phyloP scores from a whole-genome alignment of 2,888 invertebrate species.

The Dusona sp. region DNA sequence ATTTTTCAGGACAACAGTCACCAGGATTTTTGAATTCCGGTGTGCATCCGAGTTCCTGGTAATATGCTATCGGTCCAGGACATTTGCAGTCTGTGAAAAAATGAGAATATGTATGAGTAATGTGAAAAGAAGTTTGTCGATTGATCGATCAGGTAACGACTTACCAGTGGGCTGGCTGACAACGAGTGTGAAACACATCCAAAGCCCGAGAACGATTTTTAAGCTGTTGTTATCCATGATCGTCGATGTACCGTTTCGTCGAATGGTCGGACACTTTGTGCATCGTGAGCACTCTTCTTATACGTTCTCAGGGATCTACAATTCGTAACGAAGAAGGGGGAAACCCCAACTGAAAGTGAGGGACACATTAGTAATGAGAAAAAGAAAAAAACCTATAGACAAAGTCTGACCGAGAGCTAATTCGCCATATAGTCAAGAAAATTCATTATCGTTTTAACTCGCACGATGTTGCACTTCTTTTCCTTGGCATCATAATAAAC shows the following conservation, averaged over 20 bases:
- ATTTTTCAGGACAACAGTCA: constrained; percentile 76
- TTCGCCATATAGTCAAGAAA: constrained; percentile 11
- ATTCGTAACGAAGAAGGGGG: constrained; percentile 52
- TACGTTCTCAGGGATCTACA: constrained; percentile 42
- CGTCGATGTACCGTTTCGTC: constrained; percentile 48
- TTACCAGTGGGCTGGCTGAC: constrained; percentile 42
- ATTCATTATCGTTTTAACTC: constrained; percentile 37
- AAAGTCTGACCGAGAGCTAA: background rate
- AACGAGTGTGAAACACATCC: constrained; percentile 31
- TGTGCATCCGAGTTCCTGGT: constrained; percentile 74
- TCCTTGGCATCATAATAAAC: background rate
- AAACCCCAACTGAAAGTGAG: constrained; percentile 20
- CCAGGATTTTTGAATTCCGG: constrained; percentile 73
- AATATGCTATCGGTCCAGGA: constrained; percentile 75
- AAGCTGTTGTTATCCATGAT: constrained; percentile 44
- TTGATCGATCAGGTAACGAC: background rate
- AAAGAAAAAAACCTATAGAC: background rate
- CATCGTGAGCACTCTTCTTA: constrained; percentile 46
- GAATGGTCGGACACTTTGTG: constrained; percentile 16
- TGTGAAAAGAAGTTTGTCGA: background rate
- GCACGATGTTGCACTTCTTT: background rate
- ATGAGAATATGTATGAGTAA: background rate
- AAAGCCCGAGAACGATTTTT: constrained; percentile 33
- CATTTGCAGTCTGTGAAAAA: constrained; percentile 73
- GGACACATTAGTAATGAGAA: constrained; percentile 2